phyloP scores from a whole-genome alignment of 2,113 vertebrate species.

The Megaceryle torquata region DNA sequence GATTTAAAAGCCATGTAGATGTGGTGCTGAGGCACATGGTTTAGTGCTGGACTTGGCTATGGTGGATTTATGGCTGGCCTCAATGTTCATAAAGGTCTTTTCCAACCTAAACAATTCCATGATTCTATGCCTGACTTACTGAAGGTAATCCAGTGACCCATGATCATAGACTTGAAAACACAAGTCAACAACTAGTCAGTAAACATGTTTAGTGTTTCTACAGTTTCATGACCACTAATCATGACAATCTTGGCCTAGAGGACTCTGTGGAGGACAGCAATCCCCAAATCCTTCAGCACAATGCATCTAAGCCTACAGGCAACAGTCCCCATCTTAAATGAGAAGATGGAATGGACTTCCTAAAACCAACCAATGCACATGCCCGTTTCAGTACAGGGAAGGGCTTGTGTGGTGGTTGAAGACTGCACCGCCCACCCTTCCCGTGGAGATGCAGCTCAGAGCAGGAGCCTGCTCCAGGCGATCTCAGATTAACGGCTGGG shows the following conservation, averaged over 20 bases:
- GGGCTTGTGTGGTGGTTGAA: neutral
- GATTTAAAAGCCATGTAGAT: neutral
- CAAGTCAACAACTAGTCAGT: neutral
- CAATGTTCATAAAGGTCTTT: neutral
- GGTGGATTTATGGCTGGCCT: neutral
- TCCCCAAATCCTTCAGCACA: neutral
- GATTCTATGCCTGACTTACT: neutral
- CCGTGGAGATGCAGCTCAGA: neutral
- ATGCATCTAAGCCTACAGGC: too few relatives aligned
- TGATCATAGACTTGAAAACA: neutral
- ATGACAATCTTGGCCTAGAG: neutral
- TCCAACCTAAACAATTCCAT: neutral
- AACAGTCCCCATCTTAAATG: neutral
- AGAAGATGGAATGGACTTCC: neutral
- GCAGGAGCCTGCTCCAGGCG: neutral
- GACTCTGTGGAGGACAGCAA: neutral
- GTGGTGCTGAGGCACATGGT: neutral
- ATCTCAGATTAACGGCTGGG: neutral
- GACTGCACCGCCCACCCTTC: neutral
- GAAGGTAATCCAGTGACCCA: neutral
- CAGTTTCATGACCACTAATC: neutral
- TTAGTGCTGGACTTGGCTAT: neutral
- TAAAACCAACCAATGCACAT: fast-evolving
- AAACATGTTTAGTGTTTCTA: neutral
- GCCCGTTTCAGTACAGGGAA: neutral